Percentiles rank a stretch among this genome's conserved stretches.
Conservation (phyloP, 2,888 invertebrate species). For the Andrena marginata region DNA sequence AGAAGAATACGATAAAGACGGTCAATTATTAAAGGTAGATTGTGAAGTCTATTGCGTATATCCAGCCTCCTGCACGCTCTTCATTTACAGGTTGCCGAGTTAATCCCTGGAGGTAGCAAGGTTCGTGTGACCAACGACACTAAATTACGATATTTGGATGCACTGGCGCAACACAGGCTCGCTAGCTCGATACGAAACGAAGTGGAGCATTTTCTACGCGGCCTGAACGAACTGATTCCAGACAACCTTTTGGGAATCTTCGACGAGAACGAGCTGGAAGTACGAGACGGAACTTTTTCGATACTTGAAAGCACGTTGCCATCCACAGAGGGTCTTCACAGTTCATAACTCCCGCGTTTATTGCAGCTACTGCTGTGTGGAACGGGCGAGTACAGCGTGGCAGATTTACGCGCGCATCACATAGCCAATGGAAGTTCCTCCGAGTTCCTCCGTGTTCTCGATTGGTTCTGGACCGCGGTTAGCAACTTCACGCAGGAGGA, state of each 20-base stretch:
- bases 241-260: conserved; percentile 97
- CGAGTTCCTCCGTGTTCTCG: conserved; percentile 93
- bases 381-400: conserved; percentile 95
- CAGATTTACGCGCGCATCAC: conserved; percentile 96
- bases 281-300: conserved; percentile 79
- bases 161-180: conserved; percentile 94
- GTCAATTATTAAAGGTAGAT: conserved; percentile 90
- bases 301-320: background rate
- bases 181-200: conserved; percentile 93
- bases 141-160: conserved; percentile 94
- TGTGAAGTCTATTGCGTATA: too few relatives aligned
- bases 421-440: conserved; percentile 92
- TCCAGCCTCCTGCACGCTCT: background rate
- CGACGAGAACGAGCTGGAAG: conserved; percentile 98
- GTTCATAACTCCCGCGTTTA: conserved; percentile 61
- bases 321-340: background rate
- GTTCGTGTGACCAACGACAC: conserved; percentile 91
- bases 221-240: conserved; percentile 95
- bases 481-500: conserved; percentile 96
- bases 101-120: conserved; percentile 93
- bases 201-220: conserved; percentile 95
- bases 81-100: conserved; percentile 88
- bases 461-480: conserved; percentile 96
- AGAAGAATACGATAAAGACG: conserved; percentile 93
- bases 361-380: conserved; percentile 95